Conservation (phyloP, 1,140 invertebrate species). For the Trichonephila inaurata region DNA sequence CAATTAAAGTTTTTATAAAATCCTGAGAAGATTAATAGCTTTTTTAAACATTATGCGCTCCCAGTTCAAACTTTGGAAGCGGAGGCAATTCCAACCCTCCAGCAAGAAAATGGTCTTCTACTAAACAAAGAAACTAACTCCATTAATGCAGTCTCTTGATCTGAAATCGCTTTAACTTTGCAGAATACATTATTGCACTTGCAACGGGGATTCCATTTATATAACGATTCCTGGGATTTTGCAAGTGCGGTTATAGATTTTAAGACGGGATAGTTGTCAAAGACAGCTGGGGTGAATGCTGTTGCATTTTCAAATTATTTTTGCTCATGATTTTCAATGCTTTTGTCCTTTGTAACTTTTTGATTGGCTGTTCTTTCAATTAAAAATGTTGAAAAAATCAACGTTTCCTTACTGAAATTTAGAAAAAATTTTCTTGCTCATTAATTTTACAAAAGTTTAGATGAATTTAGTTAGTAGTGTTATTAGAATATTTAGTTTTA, state of each 20-base stretch:
- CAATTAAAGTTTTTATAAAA: constrained; percentile 45
- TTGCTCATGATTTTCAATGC: constrained; percentile 25
- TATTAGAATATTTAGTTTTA: no score
- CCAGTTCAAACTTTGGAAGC: neutral
- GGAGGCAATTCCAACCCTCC: constrained; percentile 6
- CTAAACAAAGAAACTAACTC: constrained; percentile 51
- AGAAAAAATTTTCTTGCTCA: no score
- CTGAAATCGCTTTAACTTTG: constrained; percentile 55
- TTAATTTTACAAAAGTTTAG: no score
- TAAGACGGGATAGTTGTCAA: constrained; percentile 38
- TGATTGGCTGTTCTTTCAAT: neutral
- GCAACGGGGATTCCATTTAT: constrained; percentile 54
- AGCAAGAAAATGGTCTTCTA: constrained; percentile 21
- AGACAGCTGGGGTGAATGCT: constrained; percentile 1
- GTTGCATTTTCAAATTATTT: constrained; percentile 7
- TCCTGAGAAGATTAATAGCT: constrained; percentile 37
- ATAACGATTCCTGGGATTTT: constrained; percentile 32
- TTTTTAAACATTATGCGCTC: constrained; percentile 27
- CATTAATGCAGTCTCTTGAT: constrained; percentile 53
- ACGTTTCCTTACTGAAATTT: no score
- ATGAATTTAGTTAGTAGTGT: no score
- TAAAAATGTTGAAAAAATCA: neutral
- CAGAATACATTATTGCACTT: constrained; percentile 51
- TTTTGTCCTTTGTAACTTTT: neutral
- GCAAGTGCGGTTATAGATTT: constrained; percentile 39